A percentile compares a stretch with the other conserved stretches of the same genome.
These are phyloP conservation scores for Merodon equestris DNA, from an alignment of 2,888 invertebrate species.

Conservation along the genomic window DNA sequence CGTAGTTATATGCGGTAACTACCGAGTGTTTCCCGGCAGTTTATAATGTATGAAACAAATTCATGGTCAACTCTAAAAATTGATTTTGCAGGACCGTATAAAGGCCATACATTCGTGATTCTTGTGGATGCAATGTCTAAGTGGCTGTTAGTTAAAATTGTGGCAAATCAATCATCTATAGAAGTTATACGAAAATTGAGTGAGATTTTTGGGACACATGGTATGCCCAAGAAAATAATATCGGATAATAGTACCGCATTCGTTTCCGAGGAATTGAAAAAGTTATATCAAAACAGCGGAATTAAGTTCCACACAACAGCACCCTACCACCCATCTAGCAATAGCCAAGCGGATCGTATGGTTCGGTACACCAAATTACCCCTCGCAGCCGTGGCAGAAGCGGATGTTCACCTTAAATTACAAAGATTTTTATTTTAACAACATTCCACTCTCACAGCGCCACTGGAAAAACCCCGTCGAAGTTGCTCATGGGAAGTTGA, in stretches of 20 bases:
- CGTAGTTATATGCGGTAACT: too few relatives aligned
- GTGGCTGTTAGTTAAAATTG: constrained; percentile 3
- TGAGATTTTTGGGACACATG: constrained; percentile 7
- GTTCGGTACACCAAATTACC: constrained; percentile 28
- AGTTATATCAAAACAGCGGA: constrained; percentile 12
- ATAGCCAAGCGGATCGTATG: constrained; percentile 24
- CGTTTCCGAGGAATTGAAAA: neutral
- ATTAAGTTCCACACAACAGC: constrained; percentile 17
- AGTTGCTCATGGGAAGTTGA: constrained; percentile 8
- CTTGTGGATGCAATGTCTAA: constrained; percentile 9
- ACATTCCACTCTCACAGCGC: neutral
- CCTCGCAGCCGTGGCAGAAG: constrained; percentile 6
- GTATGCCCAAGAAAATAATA: constrained; percentile 1
- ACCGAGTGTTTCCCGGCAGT: neutral
- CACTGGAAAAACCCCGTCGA: constrained; percentile 17
- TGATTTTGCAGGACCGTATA: constrained; percentile 5
- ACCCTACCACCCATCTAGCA: constrained; percentile 31
- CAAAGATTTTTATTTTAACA: constrained; percentile 30
- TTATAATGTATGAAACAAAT: neutral
- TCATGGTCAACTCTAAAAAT: neutral
- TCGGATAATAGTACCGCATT: constrained; percentile 14
- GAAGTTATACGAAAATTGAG: constrained; percentile 1
- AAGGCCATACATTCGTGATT: neutral
- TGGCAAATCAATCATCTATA: neutral
- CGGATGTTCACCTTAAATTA: constrained; percentile 20